A percentile compares a stretch with the other conserved stretches of the same genome.
phyloP scores from a whole-genome alignment of 2,888 invertebrate genomes.

The Oscheius sp. region DNA sequence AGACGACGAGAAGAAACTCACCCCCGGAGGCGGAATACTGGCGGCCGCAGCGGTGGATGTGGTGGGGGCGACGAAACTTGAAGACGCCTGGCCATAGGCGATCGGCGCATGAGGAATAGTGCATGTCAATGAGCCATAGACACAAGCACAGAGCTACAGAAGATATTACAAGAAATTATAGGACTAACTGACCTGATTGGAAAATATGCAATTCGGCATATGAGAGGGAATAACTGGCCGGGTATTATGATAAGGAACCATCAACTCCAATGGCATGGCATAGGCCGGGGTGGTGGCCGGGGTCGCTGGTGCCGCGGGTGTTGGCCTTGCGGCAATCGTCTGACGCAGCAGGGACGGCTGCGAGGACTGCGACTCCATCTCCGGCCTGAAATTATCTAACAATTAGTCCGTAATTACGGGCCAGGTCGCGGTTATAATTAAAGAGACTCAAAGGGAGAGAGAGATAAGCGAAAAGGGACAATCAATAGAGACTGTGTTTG shows the following conservation, averaged over 20 bases:
- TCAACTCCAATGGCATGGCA: conserved; percentile 15
- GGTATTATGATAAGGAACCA: conserved; percentile 4
- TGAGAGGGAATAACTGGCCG: conserved; percentile 12
- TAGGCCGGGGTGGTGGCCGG: conserved; percentile 4
- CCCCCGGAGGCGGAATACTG: not conserved
- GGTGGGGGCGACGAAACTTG: conserved; percentile 31
- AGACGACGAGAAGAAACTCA: conserved; percentile 1
- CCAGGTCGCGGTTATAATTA: not conserved
- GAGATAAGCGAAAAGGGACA: not conserved
- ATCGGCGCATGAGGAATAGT: conserved; percentile 38
- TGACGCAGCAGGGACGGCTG: conserved; percentile 27
- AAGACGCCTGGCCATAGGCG: conserved; percentile 40
- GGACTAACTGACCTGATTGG: conserved; percentile 3
- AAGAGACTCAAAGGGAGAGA: not conserved
- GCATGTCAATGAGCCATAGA: conserved; percentile 26
- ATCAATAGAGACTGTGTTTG: not conserved
- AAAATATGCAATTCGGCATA: conserved; percentile 13
- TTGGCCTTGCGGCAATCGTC: conserved; percentile 24
- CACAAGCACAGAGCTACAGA: conserved; percentile 27
- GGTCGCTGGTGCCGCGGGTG: conserved; percentile 3
- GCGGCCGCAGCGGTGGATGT: conserved; percentile 4
- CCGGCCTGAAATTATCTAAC: conserved; percentile 5
- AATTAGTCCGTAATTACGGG: conserved; percentile 17
- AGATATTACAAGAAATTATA: not conserved
- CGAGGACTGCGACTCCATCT: conserved; percentile 35